Conservation (phyloP, 2,797 vertebrate genomes). For the Sebastes paucispinis region DNA sequence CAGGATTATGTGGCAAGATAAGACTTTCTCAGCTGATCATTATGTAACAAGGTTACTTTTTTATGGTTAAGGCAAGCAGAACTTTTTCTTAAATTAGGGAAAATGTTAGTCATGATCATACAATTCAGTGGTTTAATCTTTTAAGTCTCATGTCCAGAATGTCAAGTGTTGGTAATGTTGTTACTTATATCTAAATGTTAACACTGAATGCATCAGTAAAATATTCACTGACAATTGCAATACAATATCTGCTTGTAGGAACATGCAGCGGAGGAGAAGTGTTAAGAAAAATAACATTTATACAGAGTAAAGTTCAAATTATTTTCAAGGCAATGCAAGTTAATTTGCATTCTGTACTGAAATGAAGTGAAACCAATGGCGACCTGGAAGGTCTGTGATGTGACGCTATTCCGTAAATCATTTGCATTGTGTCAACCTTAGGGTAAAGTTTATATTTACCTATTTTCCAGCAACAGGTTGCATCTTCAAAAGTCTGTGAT, state of each 20-base stretch:
- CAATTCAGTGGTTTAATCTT: background rate
- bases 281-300: background rate
- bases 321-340: background rate
- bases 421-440: background rate
- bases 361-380: background rate
- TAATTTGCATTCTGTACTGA: background rate
- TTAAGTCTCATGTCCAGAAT: background rate
- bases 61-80: background rate
- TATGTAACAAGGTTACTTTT: background rate
- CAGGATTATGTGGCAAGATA: background rate
- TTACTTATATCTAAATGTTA: background rate
- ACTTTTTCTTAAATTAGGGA: background rate
- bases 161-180: background rate
- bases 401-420: background rate
- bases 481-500: background rate
- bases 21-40: background rate
- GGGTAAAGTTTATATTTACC: background rate
- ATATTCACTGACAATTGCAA: background rate
- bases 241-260: background rate
- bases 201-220: background rate
- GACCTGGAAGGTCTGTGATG: background rate
- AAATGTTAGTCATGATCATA: background rate
- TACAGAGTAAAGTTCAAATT: background rate
- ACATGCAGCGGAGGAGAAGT: background rate
- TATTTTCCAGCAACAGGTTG: background rate